Conservation (phyloP, 2,797 vertebrate species). For the Ibycter americanus region DNA sequence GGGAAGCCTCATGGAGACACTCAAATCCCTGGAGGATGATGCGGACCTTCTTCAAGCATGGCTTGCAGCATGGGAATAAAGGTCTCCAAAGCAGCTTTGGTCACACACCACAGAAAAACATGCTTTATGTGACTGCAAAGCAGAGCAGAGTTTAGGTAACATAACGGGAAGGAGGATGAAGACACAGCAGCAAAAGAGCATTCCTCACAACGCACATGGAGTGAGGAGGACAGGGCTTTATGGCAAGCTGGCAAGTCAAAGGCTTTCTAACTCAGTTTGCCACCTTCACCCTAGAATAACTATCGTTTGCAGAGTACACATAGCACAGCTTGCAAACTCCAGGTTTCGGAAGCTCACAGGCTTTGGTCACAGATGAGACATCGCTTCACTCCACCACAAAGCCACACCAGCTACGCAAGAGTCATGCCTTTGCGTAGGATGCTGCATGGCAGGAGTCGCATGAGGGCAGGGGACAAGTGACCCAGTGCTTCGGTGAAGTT, state of each 20-base stretch:
- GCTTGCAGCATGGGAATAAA: not conserved
- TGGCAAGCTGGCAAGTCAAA: not conserved
- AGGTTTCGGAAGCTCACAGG: not conserved
- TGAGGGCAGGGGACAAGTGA: not conserved
- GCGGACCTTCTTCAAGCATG: not conserved
- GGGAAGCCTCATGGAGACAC: not conserved
- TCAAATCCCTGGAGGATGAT: not conserved
- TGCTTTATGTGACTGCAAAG: not conserved
- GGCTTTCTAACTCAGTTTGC: not conserved
- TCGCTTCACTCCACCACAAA: not conserved
- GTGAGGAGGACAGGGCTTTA: not conserved
- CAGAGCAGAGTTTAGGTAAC: not conserved
- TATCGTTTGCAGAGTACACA: accelerated
- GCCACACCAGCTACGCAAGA: not conserved
- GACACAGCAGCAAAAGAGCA: not conserved
- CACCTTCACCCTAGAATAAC: not conserved
- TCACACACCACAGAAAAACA: accelerated
- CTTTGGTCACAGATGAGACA: not conserved
- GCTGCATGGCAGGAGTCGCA: not conserved
- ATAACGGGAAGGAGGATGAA: not conserved
- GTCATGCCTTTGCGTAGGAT: not conserved
- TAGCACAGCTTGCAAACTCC: not conserved
- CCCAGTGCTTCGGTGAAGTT: not conserved
- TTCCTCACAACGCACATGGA: accelerated
- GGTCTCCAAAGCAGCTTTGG: not conserved